Conservation (phyloP, 2,113 vertebrate species). For the Psettodes erumei region DNA sequence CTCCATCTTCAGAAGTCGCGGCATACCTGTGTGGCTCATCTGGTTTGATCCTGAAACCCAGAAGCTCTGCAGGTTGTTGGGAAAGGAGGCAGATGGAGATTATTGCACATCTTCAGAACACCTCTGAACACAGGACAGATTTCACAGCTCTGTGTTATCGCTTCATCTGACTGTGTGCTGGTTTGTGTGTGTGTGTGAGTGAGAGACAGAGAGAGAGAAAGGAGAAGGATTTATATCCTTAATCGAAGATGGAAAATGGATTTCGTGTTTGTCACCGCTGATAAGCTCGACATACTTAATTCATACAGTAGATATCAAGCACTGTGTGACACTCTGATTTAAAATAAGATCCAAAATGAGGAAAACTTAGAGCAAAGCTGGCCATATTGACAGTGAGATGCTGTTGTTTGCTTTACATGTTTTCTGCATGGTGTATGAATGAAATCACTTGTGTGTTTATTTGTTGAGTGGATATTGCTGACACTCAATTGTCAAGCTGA, state of each 20-base stretch:
- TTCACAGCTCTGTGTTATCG: constrained; percentile 19
- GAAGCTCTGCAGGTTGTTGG: constrained; percentile 29
- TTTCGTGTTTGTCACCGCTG: not conserved
- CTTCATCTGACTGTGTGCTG: constrained; percentile 22
- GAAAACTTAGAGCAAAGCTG: constrained; percentile 16
- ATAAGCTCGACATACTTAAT: constrained; percentile 18
- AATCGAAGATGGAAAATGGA: constrained; percentile 41
- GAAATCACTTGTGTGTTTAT: not conserved
- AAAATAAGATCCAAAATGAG: too few relatives aligned
- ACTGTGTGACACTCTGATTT: not conserved
- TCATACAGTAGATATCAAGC: constrained; percentile 2
- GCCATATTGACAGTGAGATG: constrained; percentile 4
- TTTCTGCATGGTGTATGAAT: not conserved
- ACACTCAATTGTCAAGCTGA: not conserved
- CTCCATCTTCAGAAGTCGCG: not conserved
- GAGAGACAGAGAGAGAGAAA: not conserved
- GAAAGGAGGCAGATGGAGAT: constrained; percentile 7
- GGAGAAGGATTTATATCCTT: constrained; percentile 27
- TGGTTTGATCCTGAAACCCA: constrained; percentile 31
- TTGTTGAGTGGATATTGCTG: constrained; percentile 1
- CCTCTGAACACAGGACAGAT: constrained; percentile 20
- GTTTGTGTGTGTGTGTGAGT: constrained; percentile 19
- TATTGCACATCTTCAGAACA: constrained; percentile 27
- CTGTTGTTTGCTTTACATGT: not conserved
- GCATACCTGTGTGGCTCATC: constrained; percentile 14